These are phyloP conservation scores for Siniperca scherzeri DNA, from an alignment of 2,797 vertebrate genomes.

Conservation along the genomic window DNA sequence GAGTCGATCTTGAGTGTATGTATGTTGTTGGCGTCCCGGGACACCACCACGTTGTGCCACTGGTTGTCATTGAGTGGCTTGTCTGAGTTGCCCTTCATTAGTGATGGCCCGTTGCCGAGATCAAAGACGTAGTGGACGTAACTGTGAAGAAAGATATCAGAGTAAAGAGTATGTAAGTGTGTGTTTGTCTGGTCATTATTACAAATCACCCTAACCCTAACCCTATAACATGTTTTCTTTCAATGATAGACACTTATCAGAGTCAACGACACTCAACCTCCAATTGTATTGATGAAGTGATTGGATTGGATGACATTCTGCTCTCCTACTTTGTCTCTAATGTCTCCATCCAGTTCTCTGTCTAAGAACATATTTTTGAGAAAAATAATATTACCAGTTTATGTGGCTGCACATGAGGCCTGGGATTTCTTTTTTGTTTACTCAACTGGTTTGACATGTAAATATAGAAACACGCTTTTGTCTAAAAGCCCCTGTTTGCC, in stretches of 20 bases:
- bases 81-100: slow-evolving; percentile 98
- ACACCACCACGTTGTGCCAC: slow-evolving; percentile 97
- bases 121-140: slow-evolving; percentile 97
- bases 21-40: slow-evolving; percentile 91
- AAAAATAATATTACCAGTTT: slow-evolving; percentile 3
- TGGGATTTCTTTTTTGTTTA: slow-evolving; percentile 19
- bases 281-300: slow-evolving; percentile 27
- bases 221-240: background rate
- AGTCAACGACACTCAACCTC: slow-evolving; percentile 24
- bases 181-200: background rate
- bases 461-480: slow-evolving; percentile 59
- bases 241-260: background rate
- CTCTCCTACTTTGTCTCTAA: background rate
- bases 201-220: too few relatives aligned
- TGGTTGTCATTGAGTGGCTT: slow-evolving; percentile 95
- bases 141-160: slow-evolving; percentile 71
- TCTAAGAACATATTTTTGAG: background rate
- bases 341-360: background rate
- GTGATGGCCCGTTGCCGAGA: slow-evolving; percentile 93
- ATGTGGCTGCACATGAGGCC: slow-evolving; percentile 10
- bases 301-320: background rate
- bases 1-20: slow-evolving; percentile 96
- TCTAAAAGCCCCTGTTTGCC: slow-evolving; percentile 38
- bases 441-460: slow-evolving; percentile 40
- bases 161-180: background rate